These are phyloP conservation scores for Phyto melanocephala DNA, from an alignment of 2,888 invertebrate genomes.

Conservation along the genomic window DNA sequence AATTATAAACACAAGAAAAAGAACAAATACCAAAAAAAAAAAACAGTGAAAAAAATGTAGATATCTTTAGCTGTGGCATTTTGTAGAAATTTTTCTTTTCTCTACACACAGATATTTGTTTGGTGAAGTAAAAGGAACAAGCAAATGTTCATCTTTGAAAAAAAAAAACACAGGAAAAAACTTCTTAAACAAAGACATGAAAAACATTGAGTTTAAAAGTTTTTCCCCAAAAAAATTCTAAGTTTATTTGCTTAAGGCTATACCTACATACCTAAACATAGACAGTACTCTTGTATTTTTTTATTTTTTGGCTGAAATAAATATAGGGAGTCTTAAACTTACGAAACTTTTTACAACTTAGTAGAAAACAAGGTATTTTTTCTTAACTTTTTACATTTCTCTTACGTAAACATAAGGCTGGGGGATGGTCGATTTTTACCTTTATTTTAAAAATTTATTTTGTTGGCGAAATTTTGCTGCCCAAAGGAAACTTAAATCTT, in stretches of 20 bases:
- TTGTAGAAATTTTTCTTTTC: background rate
- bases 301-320: no score
- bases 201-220: background rate
- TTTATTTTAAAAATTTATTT: no score
- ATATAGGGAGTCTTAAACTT: no score
- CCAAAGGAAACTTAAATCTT: no score
- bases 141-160: background rate
- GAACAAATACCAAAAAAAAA: background rate
- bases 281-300: no score
- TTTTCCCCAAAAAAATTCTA: background rate
- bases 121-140: background rate
- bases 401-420: no score
- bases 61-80: constrained; percentile 16
- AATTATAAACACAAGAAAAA: constrained; percentile 5
- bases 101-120: background rate
- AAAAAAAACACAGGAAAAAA: background rate
- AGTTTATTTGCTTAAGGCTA: constrained; percentile 25
- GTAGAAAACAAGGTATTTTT: no score
- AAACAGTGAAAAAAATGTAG: constrained; percentile 16
- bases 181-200: background rate
- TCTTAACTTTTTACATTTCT: no score
- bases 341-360: no score
- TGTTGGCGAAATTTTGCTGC: no score
- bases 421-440: no score
- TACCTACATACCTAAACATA: background rate